Percentiles rank a stretch among this genome's conserved stretches.
Evolutionary conservation across 2,797 vertebrate species (phyloP).

Genomic region (Sebastes baramenuke): DNA sequence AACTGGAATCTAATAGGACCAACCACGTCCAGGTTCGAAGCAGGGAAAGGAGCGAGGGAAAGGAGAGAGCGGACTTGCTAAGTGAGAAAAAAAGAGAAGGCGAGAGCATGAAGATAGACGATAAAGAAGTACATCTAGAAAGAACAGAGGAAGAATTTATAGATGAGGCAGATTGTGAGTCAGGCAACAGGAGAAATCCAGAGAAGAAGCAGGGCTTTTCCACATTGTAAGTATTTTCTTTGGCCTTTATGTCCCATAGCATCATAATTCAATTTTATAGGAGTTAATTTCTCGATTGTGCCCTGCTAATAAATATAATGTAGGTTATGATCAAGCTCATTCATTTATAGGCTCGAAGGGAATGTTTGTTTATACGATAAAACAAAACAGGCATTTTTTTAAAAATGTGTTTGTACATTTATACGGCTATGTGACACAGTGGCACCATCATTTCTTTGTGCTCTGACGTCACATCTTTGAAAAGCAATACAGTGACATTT

Average conservation of each 20-base stretch:
- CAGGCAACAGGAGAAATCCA: slow-evolving; percentile 74
- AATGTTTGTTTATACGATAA: slow-evolving; percentile 58
- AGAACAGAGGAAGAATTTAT: slow-evolving; percentile 74
- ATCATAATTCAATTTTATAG: slow-evolving; percentile 42
- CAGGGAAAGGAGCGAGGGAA: slow-evolving; percentile 71
- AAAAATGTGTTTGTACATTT: slow-evolving; percentile 77
- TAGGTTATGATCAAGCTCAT: slow-evolving; percentile 45
- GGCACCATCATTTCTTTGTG: slow-evolving; percentile 47
- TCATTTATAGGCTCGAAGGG: slow-evolving; percentile 64
- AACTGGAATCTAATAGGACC: slow-evolving; percentile 75
- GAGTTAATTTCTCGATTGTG: slow-evolving; percentile 29
- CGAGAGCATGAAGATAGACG: slow-evolving; percentile 54
- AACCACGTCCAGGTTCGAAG: slow-evolving; percentile 79
- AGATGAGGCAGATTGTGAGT: slow-evolving; percentile 83
- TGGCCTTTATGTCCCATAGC: slow-evolving; percentile 42
- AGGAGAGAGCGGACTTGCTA: slow-evolving; percentile 44
- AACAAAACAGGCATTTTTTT: slow-evolving; percentile 51
- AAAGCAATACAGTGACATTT: slow-evolving; percentile 57
- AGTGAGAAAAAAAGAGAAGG: slow-evolving; percentile 55
- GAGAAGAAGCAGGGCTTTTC: slow-evolving; percentile 79
- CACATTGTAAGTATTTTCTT: slow-evolving; percentile 83
- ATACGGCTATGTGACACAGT: slow-evolving; percentile 67
- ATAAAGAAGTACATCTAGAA: slow-evolving; percentile 51
- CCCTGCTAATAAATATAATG: slow-evolving; percentile 48
- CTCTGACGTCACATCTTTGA: slow-evolving; percentile 39